Evolutionary conservation across 2,113 vertebrate genomes (phyloP).

Genomic region (Myotis yumanensis): DNA sequence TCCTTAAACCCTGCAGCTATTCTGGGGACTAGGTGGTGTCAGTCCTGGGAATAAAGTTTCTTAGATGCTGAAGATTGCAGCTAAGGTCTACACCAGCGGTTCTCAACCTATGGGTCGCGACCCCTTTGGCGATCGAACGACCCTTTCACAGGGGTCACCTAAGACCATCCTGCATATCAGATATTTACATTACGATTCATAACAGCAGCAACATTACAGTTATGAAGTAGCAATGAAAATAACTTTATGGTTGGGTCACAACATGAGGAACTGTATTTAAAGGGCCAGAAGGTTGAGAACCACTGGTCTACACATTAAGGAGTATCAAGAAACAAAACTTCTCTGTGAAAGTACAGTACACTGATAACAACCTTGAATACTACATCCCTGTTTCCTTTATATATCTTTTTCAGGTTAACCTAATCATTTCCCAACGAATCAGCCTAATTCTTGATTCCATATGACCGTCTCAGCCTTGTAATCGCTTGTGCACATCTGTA

Average conservation of each 20-base stretch:
- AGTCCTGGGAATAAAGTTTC: background rate
- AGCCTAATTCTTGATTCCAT: constrained; percentile 37
- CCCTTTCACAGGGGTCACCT: no score
- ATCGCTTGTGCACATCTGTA: constrained; percentile 57
- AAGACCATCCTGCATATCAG: no score
- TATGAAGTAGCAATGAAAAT: no score
- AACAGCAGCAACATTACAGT: no score
- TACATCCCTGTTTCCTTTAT: background rate
- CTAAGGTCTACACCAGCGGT: background rate
- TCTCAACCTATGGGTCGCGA: no score
- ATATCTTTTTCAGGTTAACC: constrained; percentile 27
- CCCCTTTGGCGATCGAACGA: no score
- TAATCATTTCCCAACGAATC: constrained; percentile 23
- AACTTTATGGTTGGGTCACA: no score
- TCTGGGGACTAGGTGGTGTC: background rate
- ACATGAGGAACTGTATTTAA: no score
- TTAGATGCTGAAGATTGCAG: background rate
- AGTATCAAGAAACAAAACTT: background rate
- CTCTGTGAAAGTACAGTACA: background rate
- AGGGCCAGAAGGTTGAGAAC: no score
- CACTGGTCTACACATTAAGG: background rate
- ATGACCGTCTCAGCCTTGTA: background rate
- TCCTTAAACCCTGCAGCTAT: background rate
- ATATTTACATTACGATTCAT: no score
- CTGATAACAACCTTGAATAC: background rate